These are phyloP conservation scores for Mormyrus iriodes DNA, from an alignment of 2,113 vertebrate genomes.

Conservation along the genomic window DNA sequence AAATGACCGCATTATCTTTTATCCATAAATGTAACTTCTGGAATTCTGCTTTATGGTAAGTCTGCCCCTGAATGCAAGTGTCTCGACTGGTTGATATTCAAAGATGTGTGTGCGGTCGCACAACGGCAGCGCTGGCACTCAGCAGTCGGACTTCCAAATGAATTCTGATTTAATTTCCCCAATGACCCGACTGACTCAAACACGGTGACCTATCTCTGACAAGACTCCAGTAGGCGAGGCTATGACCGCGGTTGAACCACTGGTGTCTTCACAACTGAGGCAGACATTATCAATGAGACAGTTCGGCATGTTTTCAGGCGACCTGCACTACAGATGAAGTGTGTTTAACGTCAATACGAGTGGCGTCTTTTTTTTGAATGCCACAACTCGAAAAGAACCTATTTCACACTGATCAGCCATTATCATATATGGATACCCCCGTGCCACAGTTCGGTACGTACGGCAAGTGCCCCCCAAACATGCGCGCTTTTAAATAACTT, in stretches of 20 bases:
- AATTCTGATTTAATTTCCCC: neutral
- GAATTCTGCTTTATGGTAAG: neutral
- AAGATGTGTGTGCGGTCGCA: neutral
- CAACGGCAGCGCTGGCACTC: neutral
- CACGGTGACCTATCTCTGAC: neutral
- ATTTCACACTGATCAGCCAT: neutral
- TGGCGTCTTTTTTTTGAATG: neutral
- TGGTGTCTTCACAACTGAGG: neutral
- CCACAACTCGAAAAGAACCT: neutral
- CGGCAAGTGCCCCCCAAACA: neutral
- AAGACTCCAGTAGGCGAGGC: neutral
- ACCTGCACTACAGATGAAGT: neutral
- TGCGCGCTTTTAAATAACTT: neutral
- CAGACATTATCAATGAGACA: neutral
- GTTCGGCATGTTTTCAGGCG: neutral
- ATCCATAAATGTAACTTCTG: neutral
- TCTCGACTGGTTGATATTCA: neutral
- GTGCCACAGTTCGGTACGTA: neutral
- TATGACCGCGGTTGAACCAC: neutral
- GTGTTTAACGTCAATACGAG: neutral
- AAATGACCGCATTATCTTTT: neutral
- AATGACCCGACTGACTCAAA: neutral
- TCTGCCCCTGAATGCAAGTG: neutral
- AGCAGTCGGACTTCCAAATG: neutral
- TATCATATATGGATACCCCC: neutral